Percentiles rank a stretch among this genome's conserved stretches.
phyloP scores from a whole-genome alignment of 2,888 invertebrate genomes.

The Drosophila histrio region DNA sequence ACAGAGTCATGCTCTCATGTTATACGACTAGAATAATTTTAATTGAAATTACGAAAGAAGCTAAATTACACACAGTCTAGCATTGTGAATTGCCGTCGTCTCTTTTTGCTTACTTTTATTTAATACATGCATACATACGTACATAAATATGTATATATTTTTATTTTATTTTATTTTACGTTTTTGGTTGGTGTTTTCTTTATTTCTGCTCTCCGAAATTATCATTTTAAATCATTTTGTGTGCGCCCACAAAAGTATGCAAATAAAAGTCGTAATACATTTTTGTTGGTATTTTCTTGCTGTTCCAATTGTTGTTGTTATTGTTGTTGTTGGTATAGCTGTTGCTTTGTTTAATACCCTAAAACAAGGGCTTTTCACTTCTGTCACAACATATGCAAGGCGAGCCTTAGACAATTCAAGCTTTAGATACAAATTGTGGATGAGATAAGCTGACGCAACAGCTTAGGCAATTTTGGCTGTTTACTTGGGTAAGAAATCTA shows the following conservation, averaged over 20 bases:
- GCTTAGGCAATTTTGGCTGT: not conserved
- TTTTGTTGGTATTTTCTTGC: constrained; percentile 33
- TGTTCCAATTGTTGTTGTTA: not conserved
- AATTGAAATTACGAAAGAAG: constrained; percentile 73
- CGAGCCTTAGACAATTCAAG: not conserved
- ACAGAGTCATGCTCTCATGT: constrained; percentile 8
- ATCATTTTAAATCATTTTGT: constrained; percentile 78
- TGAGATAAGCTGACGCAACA: not conserved
- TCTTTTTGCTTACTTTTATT: not conserved
- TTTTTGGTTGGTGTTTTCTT: constrained; percentile 11
- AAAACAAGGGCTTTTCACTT: constrained; percentile 8
- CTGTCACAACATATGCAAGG: not conserved
- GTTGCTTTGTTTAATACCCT: constrained; percentile 39
- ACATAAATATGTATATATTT: not conserved
- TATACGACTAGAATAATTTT: constrained; percentile 68
- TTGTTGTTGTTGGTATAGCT: constrained; percentile 9
- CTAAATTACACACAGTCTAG: constrained; percentile 53
- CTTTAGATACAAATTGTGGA: not conserved
- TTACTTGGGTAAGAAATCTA: not conserved
- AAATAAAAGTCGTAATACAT: constrained; percentile 69
- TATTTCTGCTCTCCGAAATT: constrained; percentile 51
- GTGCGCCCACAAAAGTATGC: constrained; percentile 69
- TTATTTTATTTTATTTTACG: constrained; percentile 6
- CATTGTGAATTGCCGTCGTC: constrained; percentile 9
- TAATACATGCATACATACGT: not conserved